Conservation (phyloP, 2,888 invertebrate genomes). For the Carpatolechia fugitivella region DNA sequence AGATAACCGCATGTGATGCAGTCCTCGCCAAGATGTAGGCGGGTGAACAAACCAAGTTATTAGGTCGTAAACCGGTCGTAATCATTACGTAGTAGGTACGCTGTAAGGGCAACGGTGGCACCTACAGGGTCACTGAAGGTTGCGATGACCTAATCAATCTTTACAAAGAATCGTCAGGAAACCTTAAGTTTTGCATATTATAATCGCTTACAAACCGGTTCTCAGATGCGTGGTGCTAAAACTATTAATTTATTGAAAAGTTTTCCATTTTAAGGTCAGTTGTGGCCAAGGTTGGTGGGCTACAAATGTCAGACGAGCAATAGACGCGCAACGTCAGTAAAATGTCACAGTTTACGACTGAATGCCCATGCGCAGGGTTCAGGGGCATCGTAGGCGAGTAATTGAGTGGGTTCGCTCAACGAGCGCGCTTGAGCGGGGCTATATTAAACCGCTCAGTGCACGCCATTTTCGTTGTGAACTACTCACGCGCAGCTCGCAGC, state of each 20-base stretch:
- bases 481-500: neutral
- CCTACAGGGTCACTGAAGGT: conserved; percentile 43
- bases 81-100: conserved; percentile 32
- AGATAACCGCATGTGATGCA: conserved; percentile 66
- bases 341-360: conserved; percentile 67
- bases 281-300: conserved; percentile 50
- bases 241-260: conserved; percentile 42
- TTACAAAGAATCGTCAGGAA: conserved; percentile 1
- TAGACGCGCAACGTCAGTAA: conserved; percentile 64
- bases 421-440: conserved; percentile 2
- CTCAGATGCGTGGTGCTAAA: conserved; percentile 31
- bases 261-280: conserved; percentile 36
- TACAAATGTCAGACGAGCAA: conserved; percentile 54
- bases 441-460: conserved; percentile 9
- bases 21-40: conserved; percentile 46
- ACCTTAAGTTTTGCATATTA: conserved; percentile 4
- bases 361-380: conserved; percentile 57
- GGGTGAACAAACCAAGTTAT: conserved; percentile 65
- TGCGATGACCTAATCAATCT: conserved; percentile 38
- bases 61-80: conserved; percentile 56
- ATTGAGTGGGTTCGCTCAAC: conserved; percentile 14
- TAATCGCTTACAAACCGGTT: neutral
- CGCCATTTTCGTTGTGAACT: neutral
- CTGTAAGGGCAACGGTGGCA: conserved; percentile 50
- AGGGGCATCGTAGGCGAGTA: conserved; percentile 38